A percentile compares a stretch with the other conserved stretches of the same genome.
Conservation (phyloP, 2,113 vertebrate genomes). For the Dipodomys ordii region DNA sequence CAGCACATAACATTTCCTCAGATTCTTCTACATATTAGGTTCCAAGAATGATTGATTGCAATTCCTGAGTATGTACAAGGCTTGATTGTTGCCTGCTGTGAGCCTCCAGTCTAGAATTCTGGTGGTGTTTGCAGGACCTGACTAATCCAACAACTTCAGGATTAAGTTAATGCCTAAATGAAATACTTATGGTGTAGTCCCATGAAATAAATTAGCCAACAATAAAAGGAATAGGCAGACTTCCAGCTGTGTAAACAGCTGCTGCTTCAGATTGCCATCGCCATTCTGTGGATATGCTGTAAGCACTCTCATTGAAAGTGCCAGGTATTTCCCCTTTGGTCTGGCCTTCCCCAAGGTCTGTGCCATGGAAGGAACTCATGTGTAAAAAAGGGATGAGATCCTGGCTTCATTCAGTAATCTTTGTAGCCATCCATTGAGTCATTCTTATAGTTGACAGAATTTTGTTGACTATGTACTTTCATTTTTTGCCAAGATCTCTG, state of each 20-base stretch:
- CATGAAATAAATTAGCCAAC: not conserved
- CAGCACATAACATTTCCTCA: not conserved
- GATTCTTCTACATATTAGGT: not conserved
- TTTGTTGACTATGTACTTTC: not conserved
- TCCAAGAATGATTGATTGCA: accelerated
- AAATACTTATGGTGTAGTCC: not conserved
- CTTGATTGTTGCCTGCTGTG: not conserved
- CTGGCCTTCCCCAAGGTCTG: not conserved
- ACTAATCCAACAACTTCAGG: not conserved
- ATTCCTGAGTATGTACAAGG: not conserved
- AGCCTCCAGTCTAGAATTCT: slow-evolving; percentile 36
- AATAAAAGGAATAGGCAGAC: not conserved
- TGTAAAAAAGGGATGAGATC: not conserved
- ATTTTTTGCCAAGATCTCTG: not conserved
- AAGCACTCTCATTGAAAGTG: slow-evolving; percentile 25
- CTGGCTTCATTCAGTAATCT: not conserved
- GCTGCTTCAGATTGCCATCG: not conserved
- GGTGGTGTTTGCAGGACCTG: slow-evolving; percentile 11
- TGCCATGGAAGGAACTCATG: not conserved
- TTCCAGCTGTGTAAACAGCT: not conserved
- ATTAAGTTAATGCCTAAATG: not conserved
- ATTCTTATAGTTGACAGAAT: not conserved
- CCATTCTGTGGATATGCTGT: not conserved
- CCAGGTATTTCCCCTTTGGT: not conserved
- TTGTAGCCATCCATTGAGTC: not conserved